Conservation (phyloP, 2,888 invertebrate species). For the Euplexia lucipara region DNA sequence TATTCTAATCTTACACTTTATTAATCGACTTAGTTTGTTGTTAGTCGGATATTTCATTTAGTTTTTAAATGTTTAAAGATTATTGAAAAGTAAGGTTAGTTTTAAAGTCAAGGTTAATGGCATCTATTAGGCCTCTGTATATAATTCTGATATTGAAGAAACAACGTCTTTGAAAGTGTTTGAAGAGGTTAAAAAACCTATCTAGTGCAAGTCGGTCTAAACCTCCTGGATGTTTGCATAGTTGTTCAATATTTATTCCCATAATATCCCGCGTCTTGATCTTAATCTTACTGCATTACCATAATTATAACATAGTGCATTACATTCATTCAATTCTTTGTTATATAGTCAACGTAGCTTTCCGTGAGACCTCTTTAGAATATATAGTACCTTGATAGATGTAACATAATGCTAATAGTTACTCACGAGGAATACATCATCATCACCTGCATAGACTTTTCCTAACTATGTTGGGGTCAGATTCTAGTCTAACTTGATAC, state of each 20-base stretch:
- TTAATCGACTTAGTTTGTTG: constrained; percentile 20
- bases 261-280: background rate
- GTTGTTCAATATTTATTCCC: background rate
- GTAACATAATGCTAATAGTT: constrained; percentile 6
- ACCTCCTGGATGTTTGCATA: background rate
- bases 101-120: background rate
- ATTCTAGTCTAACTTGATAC: too few species aligned
- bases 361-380: constrained; percentile 8
- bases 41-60: constrained; percentile 12
- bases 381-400: constrained; percentile 9
- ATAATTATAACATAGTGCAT: background rate
- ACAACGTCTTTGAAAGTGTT: too few species aligned
- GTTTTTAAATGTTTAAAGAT: background rate
- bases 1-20: constrained; percentile 38
- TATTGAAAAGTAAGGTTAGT: background rate
- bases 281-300: constrained; percentile 7
- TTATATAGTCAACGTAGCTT: constrained; percentile 8
- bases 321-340: background rate
- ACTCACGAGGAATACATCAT: background rate
- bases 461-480: too few species aligned
- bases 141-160: too few species aligned
- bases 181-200: background rate
- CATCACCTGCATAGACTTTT: too few species aligned
- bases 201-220: too few species aligned
- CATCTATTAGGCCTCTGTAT: too few species aligned